Evolutionary conservation across 1,140 invertebrate genomes (phyloP), one percentile per base, ranked within the genome.

Genomic region (Sitophilus oryzae): DNA sequence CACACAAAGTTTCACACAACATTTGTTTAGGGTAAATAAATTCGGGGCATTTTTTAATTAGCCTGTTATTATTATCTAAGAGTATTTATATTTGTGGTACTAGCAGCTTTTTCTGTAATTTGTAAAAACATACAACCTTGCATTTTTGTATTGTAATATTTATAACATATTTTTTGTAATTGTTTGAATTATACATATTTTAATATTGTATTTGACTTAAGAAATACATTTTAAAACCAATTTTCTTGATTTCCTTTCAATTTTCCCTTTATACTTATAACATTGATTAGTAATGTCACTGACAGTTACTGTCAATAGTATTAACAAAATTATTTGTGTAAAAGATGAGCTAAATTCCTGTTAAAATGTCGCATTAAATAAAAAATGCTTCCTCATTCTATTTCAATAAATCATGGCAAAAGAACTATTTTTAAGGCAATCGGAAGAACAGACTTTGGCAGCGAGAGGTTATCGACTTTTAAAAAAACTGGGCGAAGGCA

Each of bases 401-500:
- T n/a, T n/a, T n/a, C n/a, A n/a, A n/a, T n/a, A 30, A 5, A 30
- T 6, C 25, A 57, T 56, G 50, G 50, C 59, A 11, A 55, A 52
- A 36, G 47, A 44, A 36, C 15, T 55, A 5, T 23, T 52, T n/a
- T 38, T 58, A n/a, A 54, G 54, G 46, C 20, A 18, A 43, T 82
- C 80, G 34, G 79, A 83, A 69, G 77, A 82, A 64, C 62, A 74
- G 38, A 78, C 76, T 19, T 66, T 84, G 21, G 64, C 67, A 20
- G 64, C 73, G 42, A 72, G 78, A 30, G 81, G 82, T 18, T 83
- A 83, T 58, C 76, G 74, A 62, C 71, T 83, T 19, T 50, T 79
- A 15, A 79, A 76, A 59, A 80, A 82, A 72, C 63, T 84, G 15
- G 82, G 82, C 14, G 82, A 84, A 73, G 82, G 82, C 45, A 14